Evolutionary conservation across 1,140 invertebrate species (phyloP).

Genomic region (Trichonephila clavipes): DNA sequence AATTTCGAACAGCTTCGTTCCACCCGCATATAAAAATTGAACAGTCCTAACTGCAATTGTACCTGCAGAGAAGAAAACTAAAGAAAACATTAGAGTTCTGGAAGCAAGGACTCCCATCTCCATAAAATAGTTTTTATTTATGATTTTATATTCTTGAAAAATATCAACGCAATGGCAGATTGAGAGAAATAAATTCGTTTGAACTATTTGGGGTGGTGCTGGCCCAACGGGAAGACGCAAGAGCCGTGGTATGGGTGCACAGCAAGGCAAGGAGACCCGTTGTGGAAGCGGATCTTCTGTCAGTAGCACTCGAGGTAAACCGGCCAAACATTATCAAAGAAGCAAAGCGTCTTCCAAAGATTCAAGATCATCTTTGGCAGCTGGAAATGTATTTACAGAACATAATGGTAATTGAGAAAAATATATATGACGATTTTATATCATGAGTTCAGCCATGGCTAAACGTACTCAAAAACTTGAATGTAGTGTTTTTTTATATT

Average conservation of each 20-base stretch:
- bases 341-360: conserved; percentile 83
- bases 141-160: conserved; percentile 21
- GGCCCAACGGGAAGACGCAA: conserved; percentile 36
- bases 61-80: conserved; percentile 36
- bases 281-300: conserved; percentile 83
- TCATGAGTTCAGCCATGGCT: neutral
- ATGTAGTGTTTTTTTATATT: too few relatives aligned
- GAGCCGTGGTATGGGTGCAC: conserved; percentile 87
- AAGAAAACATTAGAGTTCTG: conserved; percentile 72
- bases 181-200: conserved; percentile 6
- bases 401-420: conserved; percentile 87
- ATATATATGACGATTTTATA: neutral
- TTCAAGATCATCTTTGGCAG: conserved; percentile 88
- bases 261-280: conserved; percentile 90
- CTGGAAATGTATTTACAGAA: conserved; percentile 94
- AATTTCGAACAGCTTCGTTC: conserved; percentile 24
- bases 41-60: conserved; percentile 35
- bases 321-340: conserved; percentile 84
- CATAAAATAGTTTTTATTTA: conserved; percentile 44
- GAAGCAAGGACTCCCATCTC: conserved; percentile 14
- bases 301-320: conserved; percentile 78
- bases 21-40: conserved; percentile 28
- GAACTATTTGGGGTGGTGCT: conserved; percentile 63
- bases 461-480: neutral
- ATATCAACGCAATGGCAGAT: conserved; percentile 26